Conservation (phyloP, 37 sponge, comb jelly and placozoan species). For the Cladorhizidae sp. region DNA sequence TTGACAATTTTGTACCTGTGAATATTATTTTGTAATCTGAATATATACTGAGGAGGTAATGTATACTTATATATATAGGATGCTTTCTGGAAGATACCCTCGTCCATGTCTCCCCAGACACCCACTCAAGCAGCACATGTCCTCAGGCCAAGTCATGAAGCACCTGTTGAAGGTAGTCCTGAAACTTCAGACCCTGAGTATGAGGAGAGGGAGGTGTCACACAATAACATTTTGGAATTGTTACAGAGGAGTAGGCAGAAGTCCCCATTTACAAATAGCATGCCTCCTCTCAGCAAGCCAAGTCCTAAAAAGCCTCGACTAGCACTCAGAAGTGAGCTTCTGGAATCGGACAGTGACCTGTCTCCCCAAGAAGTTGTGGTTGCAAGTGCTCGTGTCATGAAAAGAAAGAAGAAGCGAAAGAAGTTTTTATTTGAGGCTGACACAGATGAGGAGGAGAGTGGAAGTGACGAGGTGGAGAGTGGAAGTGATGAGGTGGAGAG, state of each 20-base stretch:
- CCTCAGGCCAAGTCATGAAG: not conserved
- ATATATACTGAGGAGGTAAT: not conserved
- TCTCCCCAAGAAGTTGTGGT: not conserved
- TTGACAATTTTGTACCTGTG: not conserved
- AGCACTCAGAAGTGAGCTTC: not conserved
- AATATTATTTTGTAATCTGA: no score
- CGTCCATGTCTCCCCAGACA: constrained; percentile 43
- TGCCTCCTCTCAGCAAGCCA: not conserved
- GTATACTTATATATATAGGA: constrained; percentile 38
- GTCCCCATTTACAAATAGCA: not conserved
- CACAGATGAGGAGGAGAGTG: not conserved
- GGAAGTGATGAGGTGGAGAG: no score
- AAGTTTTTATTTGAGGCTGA: not conserved
- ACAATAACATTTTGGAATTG: not conserved
- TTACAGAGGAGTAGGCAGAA: constrained; percentile 6
- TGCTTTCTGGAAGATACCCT: constrained; percentile 78
- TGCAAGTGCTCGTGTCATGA: not conserved
- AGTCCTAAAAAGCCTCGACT: constrained; percentile 10
- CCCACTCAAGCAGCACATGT: constrained; percentile 27
- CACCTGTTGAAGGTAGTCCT: not conserved
- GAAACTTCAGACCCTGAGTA: not conserved
- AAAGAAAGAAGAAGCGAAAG: not conserved
- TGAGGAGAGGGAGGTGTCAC: not conserved
- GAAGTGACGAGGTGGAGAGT: no score
- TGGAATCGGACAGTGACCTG: constrained; percentile 17